Percentiles rank a stretch among this genome's conserved stretches.
These are phyloP conservation scores for Anarsia innoxiella DNA, from an alignment of 2,888 invertebrate species.

Conservation along the genomic window DNA sequence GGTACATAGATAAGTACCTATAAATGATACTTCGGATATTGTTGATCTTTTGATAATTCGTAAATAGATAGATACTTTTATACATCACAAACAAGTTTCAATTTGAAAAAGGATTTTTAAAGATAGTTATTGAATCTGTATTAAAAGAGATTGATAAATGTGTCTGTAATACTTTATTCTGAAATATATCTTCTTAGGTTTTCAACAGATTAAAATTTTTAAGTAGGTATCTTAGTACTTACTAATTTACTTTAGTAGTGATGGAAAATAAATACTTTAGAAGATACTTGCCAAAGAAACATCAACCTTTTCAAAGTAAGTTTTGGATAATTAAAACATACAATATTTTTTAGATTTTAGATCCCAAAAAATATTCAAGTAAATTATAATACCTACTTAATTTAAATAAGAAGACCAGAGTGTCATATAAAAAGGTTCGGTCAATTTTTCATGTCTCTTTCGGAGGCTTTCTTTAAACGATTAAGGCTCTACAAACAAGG, in stretches of 20 bases:
- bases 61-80: not conserved
- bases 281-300: no score
- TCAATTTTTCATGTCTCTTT: conserved; percentile 7
- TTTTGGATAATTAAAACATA: not conserved
- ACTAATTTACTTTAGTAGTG: not conserved
- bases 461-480: conserved; percentile 17
- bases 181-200: not conserved
- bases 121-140: not conserved
- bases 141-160: not conserved
- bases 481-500: conserved; percentile 37
- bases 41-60: not conserved
- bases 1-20: not conserved
- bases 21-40: not conserved
- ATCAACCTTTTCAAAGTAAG: no score
- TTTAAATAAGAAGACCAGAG: not conserved
- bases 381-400: no score
- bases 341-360: not conserved
- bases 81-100: not conserved
- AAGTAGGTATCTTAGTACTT: no score
- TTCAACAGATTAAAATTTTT: no score
- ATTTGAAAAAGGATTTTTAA: no score
- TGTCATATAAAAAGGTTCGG: not conserved
- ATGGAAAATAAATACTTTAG: not conserved
- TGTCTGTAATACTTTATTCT: not conserved
- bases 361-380: not conserved